These are phyloP conservation scores for Pituophis catenifer DNA, from an alignment of 2,113 vertebrate genomes.

Conservation along the genomic window DNA sequence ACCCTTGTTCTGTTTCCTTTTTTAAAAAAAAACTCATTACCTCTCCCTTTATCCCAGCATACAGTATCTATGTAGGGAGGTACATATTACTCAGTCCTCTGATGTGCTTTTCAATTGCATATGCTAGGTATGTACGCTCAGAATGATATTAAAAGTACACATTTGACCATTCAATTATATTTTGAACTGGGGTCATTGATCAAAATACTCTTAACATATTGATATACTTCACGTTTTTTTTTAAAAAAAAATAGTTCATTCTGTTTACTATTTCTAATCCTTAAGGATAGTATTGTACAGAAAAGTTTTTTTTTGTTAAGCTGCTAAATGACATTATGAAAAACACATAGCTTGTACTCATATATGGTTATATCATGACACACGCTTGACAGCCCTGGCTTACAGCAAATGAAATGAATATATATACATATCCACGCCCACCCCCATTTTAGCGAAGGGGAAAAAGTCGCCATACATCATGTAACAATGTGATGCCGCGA, in stretches of 20 bases:
- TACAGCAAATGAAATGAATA: too few relatives aligned
- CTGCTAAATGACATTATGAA: background rate
- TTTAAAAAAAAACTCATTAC: background rate
- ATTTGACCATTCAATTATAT: background rate
- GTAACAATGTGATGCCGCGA: too few relatives aligned
- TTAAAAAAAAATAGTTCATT: background rate
- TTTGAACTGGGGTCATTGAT: background rate
- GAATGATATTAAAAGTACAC: background rate
- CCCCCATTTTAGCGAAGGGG: too few relatives aligned
- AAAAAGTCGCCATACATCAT: too few relatives aligned
- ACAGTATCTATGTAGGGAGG: background rate
- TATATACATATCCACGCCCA: accelerated
- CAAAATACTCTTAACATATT: background rate
- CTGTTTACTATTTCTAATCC: background rate
- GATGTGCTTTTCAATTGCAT: background rate
- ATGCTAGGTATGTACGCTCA: background rate
- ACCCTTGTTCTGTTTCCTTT: background rate
- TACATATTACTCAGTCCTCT: background rate
- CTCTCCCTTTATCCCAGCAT: background rate
- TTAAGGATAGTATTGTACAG: background rate
- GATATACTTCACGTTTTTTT: background rate
- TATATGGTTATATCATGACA: too few relatives aligned
- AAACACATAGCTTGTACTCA: conserved; percentile 18
- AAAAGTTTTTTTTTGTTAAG: background rate
- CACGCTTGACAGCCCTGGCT: too few relatives aligned